Base-by-base conservation (phyloP, 2,113 vertebrate species). In the Phalacrocorax aristotelis region DNA sequence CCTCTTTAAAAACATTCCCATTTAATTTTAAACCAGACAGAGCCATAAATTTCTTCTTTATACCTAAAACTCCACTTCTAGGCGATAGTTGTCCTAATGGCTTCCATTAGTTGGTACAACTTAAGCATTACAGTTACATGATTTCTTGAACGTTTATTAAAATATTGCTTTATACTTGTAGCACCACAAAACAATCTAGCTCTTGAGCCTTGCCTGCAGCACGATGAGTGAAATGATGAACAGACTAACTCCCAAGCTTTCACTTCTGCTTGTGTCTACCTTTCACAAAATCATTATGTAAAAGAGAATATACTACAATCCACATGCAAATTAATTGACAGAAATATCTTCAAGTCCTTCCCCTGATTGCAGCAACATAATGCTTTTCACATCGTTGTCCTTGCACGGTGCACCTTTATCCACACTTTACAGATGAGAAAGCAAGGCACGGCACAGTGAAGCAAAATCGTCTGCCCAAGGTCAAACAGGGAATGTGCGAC, bases 1-100 rank as follows among this genome's bases (percentile, higher is more conserved):
- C 11, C 9, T 30, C 61, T 95, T 94, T 77, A 80, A 87, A 92
- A 94, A 42, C 17, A 83, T 58, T 72, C 48, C 17, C 10, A 83
- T 83, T 95, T 72, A 4, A 87, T 93, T 89, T 97, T 42, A 91
- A 91, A 90, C 42, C 36, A 85, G 77, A 85, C 32, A 83, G 83
- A 89, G 82, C 13, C 15, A 85, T 90, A 87, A 57, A 75, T 89
- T 55, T 92, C 32, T 87, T 84, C 38, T 65, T 93, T 84, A n/a
- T 82, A 95, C 25, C 36, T 93, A 86, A 83, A 58, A 49, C 17
- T 70, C 30, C 42, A 12, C 34, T 71, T 74, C 57, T 72, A 62
- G 49, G n/a, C 0, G 0, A 55, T 48, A 87, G 26, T 27, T 92
- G 32, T 71, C 20, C 30, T 52, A 72, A 89, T 57, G 25, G 17